Evolutionary conservation across 2,888 invertebrate species (phyloP), one percentile per base, ranked within the genome.

Genomic region (Mythimna impura): DNA sequence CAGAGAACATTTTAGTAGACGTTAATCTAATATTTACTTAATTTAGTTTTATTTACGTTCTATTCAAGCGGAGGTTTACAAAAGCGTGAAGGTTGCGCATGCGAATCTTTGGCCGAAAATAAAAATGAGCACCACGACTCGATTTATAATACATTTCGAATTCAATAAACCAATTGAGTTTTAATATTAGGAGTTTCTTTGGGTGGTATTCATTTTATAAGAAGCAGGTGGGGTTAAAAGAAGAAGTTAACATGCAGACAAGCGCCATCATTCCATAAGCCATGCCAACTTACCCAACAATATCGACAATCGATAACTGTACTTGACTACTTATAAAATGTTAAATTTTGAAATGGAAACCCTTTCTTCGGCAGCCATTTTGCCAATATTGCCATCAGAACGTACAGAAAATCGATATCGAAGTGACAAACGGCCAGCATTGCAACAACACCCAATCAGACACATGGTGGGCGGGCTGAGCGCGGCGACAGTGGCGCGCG

Each of bases 341-440:
- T 87, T 91, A 94, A 75, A 91, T 94, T 95, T 94, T 91, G 89
- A 92, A 93, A 92, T 86, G 90, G 95, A 92, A 95, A 94, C 92
- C 91, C 96, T 95, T 95, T 96, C 96, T 86, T 92, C 93, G 93
- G 95, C 96, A 93, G 94, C 96, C 96, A 96, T 95, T 94, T 93
- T 91, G 95, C 95, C 94, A 95, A 95, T 93, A 88, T 86, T 82
- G 75, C 87, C 87, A 88, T 90, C 85, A 88, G 86, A 86, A 88
- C 88, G 93, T 93, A 93, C 93, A 94, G 93, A 90, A 90, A 93
- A 91, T 91, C 91, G 92, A 94, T 95, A 95, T 95, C 96, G 96
- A 95, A 92, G 91, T 93, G 92, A 91, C 89, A 93, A 88, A 92
- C 92, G 93, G 91, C 90, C 92, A 93, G 93, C 94, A 94, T 94